A percentile compares a stretch with the other conserved stretches of the same genome.
phyloP scores from a whole-genome alignment of 2,113 vertebrate genomes.

The Ophthalmolycus amberensis region DNA sequence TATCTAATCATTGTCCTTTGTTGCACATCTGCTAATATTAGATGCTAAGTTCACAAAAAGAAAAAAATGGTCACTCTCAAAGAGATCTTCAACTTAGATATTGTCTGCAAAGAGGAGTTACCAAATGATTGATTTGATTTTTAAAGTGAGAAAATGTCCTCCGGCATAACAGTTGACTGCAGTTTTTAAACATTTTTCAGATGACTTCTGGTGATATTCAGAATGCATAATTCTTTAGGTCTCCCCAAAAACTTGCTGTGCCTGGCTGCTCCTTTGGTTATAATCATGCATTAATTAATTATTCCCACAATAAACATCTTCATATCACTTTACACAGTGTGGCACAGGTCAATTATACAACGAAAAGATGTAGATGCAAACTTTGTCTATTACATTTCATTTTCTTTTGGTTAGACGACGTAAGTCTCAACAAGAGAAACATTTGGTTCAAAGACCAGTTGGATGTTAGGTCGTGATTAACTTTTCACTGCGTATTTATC shows the following conservation, averaged over 20 bases:
- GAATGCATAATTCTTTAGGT: not conserved
- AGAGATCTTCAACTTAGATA: no score
- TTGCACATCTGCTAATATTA: not conserved
- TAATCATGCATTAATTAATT: not conserved
- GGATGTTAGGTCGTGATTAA: not conserved
- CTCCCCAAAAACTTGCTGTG: not conserved
- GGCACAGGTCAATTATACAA: conserved; percentile 1
- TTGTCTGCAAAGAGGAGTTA: not conserved
- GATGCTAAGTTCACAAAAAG: not conserved
- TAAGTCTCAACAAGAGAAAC: conserved; percentile 2
- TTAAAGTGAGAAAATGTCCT: not conserved
- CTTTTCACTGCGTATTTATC: conserved; percentile 5
- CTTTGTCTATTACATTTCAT: not conserved
- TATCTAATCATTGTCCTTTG: not conserved
- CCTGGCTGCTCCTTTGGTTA: conserved; percentile 4
- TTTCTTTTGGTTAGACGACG: not conserved
- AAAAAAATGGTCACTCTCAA: no score
- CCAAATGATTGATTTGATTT: not conserved
- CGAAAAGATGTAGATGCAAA: not conserved
- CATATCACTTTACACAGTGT: not conserved
- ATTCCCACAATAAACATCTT: not conserved
- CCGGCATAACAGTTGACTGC: not conserved
- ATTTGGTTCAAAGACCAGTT: not conserved
- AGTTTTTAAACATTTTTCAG: conserved; percentile 9
- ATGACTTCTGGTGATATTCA: conserved; percentile 6